Conservation (phyloP, 2,888 invertebrate species). For the Drosophila atripex region DNA sequence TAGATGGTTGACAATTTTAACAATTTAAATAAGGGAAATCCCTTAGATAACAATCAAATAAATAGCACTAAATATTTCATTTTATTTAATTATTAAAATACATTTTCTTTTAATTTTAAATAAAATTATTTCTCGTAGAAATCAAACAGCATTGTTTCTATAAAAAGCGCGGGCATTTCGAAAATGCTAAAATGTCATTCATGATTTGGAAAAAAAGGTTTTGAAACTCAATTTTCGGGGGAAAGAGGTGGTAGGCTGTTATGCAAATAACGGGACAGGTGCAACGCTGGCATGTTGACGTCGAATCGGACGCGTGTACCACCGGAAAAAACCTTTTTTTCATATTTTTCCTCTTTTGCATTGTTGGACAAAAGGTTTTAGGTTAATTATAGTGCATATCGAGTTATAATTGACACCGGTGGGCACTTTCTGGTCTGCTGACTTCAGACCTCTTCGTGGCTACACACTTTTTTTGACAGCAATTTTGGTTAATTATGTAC, state of each 20-base stretch:
- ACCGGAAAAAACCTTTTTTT: slow-evolving; percentile 13
- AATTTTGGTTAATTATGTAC: slow-evolving; percentile 6
- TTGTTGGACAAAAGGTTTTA: slow-evolving; percentile 10
- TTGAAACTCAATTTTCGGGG: too few relatives aligned
- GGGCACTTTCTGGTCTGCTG: slow-evolving; percentile 23
- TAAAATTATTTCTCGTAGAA: too few relatives aligned
- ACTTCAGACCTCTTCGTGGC: slow-evolving; percentile 14
- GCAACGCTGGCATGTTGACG: slow-evolving; percentile 41
- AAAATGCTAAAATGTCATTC: slow-evolving; percentile 49
- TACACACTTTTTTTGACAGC: slow-evolving; percentile 18
- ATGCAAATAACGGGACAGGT: slow-evolving; percentile 49
- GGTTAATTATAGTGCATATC: slow-evolving; percentile 26
- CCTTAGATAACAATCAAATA: neutral
- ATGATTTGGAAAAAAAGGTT: slow-evolving; percentile 30
- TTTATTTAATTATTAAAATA: neutral
- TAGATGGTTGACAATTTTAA: neutral
- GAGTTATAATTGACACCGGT: slow-evolving; percentile 36
- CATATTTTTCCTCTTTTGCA: slow-evolving; percentile 14
- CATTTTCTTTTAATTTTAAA: too few relatives aligned
- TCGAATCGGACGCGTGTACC: slow-evolving; percentile 51
- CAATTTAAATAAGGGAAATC: neutral
- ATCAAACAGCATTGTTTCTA: too few relatives aligned
- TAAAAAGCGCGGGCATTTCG: slow-evolving; percentile 47
- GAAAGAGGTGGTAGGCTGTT: neutral
- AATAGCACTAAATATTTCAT: neutral